phyloP scores from a whole-genome alignment of 2,888 invertebrate species.

The Cantharis lateralis region DNA sequence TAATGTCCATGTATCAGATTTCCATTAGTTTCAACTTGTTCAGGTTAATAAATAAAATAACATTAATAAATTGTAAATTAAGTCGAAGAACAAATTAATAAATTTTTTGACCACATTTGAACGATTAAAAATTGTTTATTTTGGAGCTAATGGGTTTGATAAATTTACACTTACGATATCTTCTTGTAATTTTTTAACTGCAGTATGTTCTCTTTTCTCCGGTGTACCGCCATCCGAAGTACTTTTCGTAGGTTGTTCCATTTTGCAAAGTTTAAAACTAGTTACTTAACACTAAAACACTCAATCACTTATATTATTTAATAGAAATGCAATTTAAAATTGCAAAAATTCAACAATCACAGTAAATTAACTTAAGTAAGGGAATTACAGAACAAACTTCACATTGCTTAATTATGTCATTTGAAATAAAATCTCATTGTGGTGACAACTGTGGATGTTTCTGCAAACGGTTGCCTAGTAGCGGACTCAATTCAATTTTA shows the following conservation, averaged over 20 bases:
- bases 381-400: background rate
- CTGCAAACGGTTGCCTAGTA: background rate
- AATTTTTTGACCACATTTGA: too few relatives aligned
- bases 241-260: background rate
- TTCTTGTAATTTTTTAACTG: background rate
- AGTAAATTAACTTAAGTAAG: background rate
- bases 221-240: background rate
- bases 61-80: too few relatives aligned
- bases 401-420: background rate
- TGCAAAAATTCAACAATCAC: background rate
- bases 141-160: too few relatives aligned
- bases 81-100: too few relatives aligned
- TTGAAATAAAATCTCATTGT: background rate
- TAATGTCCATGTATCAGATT: too few relatives aligned
- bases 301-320: background rate
- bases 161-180: background rate
- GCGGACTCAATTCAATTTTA: too few relatives aligned
- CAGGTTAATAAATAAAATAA: too few relatives aligned
- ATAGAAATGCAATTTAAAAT: background rate
- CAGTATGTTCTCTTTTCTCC: background rate
- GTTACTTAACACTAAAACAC: background rate
- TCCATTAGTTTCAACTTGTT: too few relatives aligned
- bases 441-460: background rate
- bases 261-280: background rate
- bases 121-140: too few relatives aligned